These are phyloP conservation scores for Hermetia illucens DNA, from an alignment of 1,140 invertebrate species.

Conservation along the genomic window DNA sequence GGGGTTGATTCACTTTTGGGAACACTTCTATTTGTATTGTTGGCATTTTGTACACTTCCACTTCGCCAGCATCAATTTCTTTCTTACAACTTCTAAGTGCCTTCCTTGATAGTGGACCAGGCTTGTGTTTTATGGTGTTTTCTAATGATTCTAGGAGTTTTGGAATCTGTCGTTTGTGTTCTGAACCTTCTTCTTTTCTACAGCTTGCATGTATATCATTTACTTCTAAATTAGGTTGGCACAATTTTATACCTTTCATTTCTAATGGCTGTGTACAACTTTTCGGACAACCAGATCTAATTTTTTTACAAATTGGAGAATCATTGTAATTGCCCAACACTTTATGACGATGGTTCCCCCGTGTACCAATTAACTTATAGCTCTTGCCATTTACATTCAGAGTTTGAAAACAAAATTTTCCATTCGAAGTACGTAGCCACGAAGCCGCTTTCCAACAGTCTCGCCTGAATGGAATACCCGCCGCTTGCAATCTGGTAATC, in stretches of 20 bases:
- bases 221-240: no score
- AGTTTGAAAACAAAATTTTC: constrained; percentile 22
- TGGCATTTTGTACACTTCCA: constrained; percentile 26
- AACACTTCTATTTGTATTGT: constrained; percentile 22
- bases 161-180: background rate
- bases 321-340: no score
- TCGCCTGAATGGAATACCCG: constrained; percentile 20
- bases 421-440: constrained; percentile 20
- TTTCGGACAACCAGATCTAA: no score
- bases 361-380: constrained; percentile 14
- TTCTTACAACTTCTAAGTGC: background rate
- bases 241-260: no score
- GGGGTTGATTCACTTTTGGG: constrained; percentile 18
- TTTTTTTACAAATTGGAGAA: no score
- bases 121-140: constrained; percentile 14
- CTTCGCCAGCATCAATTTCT: constrained; percentile 11
- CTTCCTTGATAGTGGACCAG: constrained; percentile 5
- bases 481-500: constrained; percentile 12
- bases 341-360: constrained; percentile 17
- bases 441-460: constrained; percentile 27
- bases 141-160: constrained; percentile 7
- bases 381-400: constrained; percentile 13
- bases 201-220: no score
- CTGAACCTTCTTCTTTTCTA: no score
- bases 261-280: no score